phyloP scores from a whole-genome alignment of 2,113 vertebrate genomes.

The Podarcis raffonei region DNA sequence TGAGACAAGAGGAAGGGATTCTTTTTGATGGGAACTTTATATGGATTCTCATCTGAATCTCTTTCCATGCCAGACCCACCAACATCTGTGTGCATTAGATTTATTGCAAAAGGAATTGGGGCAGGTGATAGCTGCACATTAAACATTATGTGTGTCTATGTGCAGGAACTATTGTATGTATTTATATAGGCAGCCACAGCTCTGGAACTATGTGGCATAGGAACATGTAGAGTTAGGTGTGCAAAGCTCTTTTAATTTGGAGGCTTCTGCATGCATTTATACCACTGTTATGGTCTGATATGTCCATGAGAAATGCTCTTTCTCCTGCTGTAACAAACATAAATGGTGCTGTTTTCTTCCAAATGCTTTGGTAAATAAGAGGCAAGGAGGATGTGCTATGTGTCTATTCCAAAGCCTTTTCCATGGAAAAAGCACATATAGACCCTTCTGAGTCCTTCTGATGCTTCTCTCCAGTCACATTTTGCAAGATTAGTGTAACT shows the following conservation, averaged over 20 bases:
- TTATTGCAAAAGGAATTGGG: not conserved
- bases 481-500: not conserved
- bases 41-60: not conserved
- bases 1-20: not conserved
- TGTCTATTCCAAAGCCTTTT: not conserved
- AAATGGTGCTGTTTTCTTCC: not conserved
- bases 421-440: too few relatives aligned
- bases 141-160: too few relatives aligned
- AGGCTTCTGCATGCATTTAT: not conserved
- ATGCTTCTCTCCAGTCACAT: not conserved
- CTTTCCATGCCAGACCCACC: not conserved
- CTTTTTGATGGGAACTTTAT: rapidly evolving
- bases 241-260: not conserved
- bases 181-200: not conserved
- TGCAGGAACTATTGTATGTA: not conserved
- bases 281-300: not conserved
- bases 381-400: too few relatives aligned
- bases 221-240: too few relatives aligned
- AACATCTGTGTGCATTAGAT: not conserved
- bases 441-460: not conserved
- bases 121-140: too few relatives aligned
- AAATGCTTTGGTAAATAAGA: not conserved
- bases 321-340: not conserved
- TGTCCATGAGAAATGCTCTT: not conserved
- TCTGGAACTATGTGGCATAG: not conserved